These are phyloP conservation scores for Myopa tessellatipennis DNA, from an alignment of 2,888 invertebrate genomes.

Conservation along the genomic window DNA sequence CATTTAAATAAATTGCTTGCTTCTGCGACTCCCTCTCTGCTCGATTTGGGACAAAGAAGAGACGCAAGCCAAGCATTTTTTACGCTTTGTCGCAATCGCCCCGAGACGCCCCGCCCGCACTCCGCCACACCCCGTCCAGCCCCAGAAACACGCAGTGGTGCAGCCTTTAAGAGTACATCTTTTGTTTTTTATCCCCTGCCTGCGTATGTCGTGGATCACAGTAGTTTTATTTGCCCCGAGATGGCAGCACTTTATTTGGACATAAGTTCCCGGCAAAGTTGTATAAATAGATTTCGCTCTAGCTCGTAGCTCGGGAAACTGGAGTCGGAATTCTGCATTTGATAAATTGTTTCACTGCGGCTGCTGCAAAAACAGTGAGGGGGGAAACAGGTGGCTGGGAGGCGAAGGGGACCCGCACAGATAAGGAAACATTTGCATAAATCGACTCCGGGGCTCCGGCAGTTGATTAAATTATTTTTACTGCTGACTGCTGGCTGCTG, in stretches of 20 bases:
- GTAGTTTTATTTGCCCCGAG: slow-evolving; percentile 25
- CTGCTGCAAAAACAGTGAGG: no score
- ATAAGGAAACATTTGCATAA: slow-evolving; percentile 16
- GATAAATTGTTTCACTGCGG: slow-evolving; percentile 15
- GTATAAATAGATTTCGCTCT: slow-evolving; percentile 20
- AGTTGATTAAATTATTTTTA: slow-evolving; percentile 26
- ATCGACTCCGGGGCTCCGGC: background rate
- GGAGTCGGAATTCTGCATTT: slow-evolving; percentile 20
- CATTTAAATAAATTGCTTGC: slow-evolving; percentile 34
- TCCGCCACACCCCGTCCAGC: background rate
- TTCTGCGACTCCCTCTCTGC: background rate
- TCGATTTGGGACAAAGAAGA: background rate
- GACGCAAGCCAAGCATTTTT: background rate
- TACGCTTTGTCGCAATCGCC: background rate
- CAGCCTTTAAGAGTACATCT: slow-evolving; percentile 21
- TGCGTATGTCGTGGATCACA: slow-evolving; percentile 31
- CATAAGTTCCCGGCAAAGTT: slow-evolving; percentile 28
- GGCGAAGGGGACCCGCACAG: background rate
- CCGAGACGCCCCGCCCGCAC: background rate
- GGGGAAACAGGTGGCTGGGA: background rate
- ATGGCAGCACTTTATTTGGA: slow-evolving; percentile 29
- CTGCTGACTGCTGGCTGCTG: no score
- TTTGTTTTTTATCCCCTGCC: slow-evolving; percentile 7
- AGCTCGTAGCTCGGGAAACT: background rate
- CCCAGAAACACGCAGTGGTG: background rate